Percentiles rank a stretch among this genome's conserved stretches.
Conservation (phyloP, 2,888 invertebrate species). For the Hesperia comma region DNA sequence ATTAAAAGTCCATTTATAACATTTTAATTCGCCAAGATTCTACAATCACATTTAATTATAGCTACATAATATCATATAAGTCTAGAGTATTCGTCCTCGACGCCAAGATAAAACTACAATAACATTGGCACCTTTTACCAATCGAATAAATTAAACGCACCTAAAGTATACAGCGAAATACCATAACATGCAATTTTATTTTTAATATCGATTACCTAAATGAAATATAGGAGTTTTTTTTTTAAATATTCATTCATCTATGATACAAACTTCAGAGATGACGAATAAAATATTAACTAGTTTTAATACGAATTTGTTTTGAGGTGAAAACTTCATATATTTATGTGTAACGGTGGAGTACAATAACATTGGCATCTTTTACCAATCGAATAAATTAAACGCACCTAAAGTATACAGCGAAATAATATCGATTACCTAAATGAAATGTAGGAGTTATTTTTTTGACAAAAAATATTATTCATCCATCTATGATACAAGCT, state of each 20-base stretch:
- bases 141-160: neutral
- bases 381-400: neutral
- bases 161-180: neutral
- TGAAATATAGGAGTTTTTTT: too few species aligned
- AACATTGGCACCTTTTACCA: neutral
- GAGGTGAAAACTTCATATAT: too few species aligned
- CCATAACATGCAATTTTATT: neutral
- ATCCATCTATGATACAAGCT: too few species aligned
- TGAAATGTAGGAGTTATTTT: too few species aligned
- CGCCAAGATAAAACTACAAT: neutral
- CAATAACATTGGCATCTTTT: too few species aligned
- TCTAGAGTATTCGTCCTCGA: constrained; percentile 1
- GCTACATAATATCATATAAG: neutral
- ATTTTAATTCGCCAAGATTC: constrained; percentile 3
- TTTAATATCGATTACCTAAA: too few species aligned
- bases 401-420: constrained; percentile 2
- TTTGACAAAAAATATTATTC: too few species aligned
- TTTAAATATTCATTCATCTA: too few species aligned
- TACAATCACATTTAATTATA: neutral
- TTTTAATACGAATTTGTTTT: too few species aligned
- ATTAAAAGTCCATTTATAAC: neutral
- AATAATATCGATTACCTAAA: neutral
- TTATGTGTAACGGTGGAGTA: too few species aligned
- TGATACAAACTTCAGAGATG: too few species aligned
- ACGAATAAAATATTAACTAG: too few species aligned